phyloP scores from a whole-genome alignment of 2,113 vertebrate species.

The Dasyurus viverrinus region DNA sequence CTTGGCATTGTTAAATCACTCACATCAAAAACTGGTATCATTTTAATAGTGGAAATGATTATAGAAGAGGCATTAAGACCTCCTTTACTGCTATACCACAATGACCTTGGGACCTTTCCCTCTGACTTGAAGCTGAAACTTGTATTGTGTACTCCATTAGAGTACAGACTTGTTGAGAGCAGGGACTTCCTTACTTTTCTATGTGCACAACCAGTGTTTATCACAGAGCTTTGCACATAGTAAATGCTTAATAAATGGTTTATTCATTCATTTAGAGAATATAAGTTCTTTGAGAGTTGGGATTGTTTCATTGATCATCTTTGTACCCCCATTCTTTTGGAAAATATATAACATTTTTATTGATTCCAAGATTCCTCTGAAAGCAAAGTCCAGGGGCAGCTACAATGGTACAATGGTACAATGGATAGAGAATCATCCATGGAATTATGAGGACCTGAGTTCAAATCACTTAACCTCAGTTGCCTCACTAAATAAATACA shows the following conservation, averaged over 20 bases:
- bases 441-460: too few species aligned
- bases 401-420: too few species aligned
- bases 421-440: too few species aligned
- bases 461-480: too few species aligned
- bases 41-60: neutral
- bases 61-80: neutral
- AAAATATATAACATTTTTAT: neutral
- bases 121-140: neutral
- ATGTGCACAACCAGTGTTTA: neutral
- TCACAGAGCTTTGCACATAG: neutral
- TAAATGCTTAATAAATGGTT: neutral
- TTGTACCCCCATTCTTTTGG: neutral
- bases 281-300: neutral
- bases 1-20: neutral
- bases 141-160: neutral
- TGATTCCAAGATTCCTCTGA: neutral
- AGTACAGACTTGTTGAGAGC: neutral
- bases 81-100: neutral
- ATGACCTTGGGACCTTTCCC: neutral
- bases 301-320: neutral
- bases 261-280: neutral
- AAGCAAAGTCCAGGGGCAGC: neutral
- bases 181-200: neutral
- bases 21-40: neutral
- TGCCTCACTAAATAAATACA: too few species aligned